Percentiles rank a stretch among this genome's conserved stretches.
These are phyloP conservation scores for Nipponacmea schrenckii DNA, from an alignment of 2,888 invertebrate species.

Conservation along the genomic window DNA sequence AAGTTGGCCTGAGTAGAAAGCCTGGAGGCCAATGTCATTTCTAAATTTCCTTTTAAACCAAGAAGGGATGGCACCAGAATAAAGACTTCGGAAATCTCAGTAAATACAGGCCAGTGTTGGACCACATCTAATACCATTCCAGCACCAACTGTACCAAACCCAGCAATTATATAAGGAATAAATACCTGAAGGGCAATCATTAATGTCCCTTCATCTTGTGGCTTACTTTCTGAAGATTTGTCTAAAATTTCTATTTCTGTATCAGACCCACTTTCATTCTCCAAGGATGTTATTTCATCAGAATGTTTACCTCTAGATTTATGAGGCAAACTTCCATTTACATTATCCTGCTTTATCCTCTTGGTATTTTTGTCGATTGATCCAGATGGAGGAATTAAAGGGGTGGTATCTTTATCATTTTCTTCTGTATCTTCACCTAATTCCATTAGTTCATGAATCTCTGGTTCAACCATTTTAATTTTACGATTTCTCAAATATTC, in stretches of 20 bases:
- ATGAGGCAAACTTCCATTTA: too few relatives aligned
- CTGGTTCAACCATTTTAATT: conserved; percentile 39
- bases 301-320: too few relatives aligned
- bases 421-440: too few relatives aligned
- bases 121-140: conserved; percentile 86
- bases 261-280: too few relatives aligned
- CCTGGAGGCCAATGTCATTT: conserved; percentile 95
- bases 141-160: conserved; percentile 91
- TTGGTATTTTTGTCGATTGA: too few relatives aligned
- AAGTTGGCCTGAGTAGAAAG: conserved; percentile 95
- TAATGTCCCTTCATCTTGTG: conserved; percentile 44
- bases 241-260: too few relatives aligned
- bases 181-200: conserved; percentile 77
- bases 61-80: conserved; percentile 84
- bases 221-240: too few relatives aligned
- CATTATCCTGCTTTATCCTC: too few relatives aligned
- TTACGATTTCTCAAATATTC: conserved; percentile 42
- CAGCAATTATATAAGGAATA: conserved; percentile 87
- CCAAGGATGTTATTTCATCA: too few relatives aligned
- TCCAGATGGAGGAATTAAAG: too few relatives aligned
- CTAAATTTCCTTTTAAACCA: conserved; percentile 90
- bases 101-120: conserved; percentile 80
- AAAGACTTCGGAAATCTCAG: conserved; percentile 78
- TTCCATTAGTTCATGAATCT: background rate
- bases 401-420: too few relatives aligned